A percentile compares a stretch with the other conserved stretches of the same genome.
phyloP scores from a whole-genome alignment of 2,797 vertebrate genomes.

The Holocentrus rufus region DNA sequence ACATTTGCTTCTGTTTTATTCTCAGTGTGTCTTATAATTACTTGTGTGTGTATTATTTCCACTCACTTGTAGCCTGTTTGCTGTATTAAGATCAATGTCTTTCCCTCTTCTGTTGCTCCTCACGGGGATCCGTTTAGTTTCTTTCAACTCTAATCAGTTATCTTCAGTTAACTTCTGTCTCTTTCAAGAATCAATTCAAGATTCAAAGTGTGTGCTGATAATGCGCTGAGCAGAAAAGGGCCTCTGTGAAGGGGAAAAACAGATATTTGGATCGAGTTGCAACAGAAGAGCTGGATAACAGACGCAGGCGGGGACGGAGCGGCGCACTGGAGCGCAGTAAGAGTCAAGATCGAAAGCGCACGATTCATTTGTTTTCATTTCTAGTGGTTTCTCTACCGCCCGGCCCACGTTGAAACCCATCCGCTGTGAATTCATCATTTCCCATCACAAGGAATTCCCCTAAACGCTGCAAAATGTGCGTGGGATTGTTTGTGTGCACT shows the following conservation, averaged over 20 bases:
- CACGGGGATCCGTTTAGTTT: no score
- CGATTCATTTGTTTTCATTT: no score
- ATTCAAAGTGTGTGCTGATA: background rate
- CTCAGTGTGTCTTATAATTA: background rate
- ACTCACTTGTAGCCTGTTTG: no score
- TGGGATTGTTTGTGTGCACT: background rate
- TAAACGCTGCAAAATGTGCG: background rate
- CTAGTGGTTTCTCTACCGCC: no score
- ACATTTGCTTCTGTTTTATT: background rate
- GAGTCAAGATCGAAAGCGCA: background rate
- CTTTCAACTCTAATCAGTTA: background rate
- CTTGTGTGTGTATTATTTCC: no score
- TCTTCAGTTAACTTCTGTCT: background rate
- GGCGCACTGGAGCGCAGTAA: background rate
- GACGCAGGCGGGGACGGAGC: no score
- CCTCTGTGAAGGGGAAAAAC: background rate
- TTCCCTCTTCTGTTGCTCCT: background rate
- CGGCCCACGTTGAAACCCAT: no score
- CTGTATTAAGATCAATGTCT: no score
- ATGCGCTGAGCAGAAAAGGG: background rate
- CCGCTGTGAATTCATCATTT: no score
- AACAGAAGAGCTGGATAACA: slow-evolving; percentile 3
- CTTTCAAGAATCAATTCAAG: background rate
- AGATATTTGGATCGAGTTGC: background rate
- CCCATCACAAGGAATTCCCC: no score